Evolutionary conservation across 2,888 invertebrate species (phyloP), one percentile per base, ranked within the genome.

Genomic region (Tanypteryx hageni): DNA sequence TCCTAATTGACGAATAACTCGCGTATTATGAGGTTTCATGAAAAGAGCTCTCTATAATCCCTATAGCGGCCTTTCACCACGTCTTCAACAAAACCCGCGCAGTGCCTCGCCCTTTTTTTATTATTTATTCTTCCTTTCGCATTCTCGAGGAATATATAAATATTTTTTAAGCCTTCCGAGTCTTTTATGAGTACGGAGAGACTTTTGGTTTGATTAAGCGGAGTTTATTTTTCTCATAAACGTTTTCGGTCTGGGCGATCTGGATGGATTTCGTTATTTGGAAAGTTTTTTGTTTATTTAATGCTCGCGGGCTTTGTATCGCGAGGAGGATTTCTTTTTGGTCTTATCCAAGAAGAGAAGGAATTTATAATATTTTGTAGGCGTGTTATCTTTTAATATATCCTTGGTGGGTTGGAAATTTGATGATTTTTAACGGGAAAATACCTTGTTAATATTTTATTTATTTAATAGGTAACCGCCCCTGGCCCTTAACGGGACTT

Each of bases 1-100:
- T 13, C 89, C 89, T 89, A 89, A 89, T 89, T 68, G 89, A 89
- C 89, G 68, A 89, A 89, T 89, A 89, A 89, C 89, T 89, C 89
- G 61, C 89, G 64, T 44, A n/a, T 89, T 89, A 89, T 89, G 89
- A 44, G 89, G 44, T 64, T 89, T 89, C 89, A 44, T 68, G 89
- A 59, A 64, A 89, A 64, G 89, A 89, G 64, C 44, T 61, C 44
- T 64, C 31, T 44, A 64, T 44, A 64, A 44, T 89, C 68, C 89
- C 27, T 61, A 31, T 61, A 44, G 22, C 68, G 9, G 44, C 31
- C 56, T 64, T 64, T 64, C 44, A 59, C 58, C 61, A 16, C 18
- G 44, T 68, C 89, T 68, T 68, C 68, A 11, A 3, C 44, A 68
- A 89, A 89, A 61, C 59, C 22, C 59, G 13, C 5, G 10, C 18